Percentiles rank a stretch among this genome's conserved stretches.
Evolutionary conservation across 2,888 invertebrate genomes (phyloP).

Genomic region (Rotaria sp.): DNA sequence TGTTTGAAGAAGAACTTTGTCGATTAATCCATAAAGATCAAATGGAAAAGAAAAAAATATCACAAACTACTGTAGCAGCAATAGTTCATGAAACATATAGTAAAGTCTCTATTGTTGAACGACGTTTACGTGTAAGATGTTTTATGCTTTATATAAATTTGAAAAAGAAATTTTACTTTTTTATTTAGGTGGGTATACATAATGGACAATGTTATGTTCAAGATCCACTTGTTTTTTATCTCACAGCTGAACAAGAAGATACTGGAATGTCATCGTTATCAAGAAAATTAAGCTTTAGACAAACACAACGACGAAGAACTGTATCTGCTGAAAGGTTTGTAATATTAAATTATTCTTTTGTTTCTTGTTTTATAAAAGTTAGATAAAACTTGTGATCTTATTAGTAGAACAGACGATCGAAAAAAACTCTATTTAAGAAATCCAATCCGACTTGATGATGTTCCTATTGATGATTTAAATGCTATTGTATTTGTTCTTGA

Average conservation of each 20-base stretch:
- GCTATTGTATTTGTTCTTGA: constrained; percentile 52
- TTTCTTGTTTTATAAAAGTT: neutral
- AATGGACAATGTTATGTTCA: constrained; percentile 57
- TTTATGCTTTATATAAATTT: neutral
- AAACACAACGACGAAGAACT: constrained; percentile 23
- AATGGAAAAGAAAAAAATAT: constrained; percentile 44
- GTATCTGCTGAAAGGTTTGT: constrained; percentile 11
- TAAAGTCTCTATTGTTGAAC: constrained; percentile 45
- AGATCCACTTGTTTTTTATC: constrained; percentile 54
- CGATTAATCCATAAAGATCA: constrained; percentile 49
- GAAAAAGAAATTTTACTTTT: neutral
- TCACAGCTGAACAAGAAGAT: constrained; percentile 45
- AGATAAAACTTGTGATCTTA: neutral
- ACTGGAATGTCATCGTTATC: constrained; percentile 28
- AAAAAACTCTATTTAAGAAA: constrained; percentile 20
- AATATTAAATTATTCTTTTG: neutral
- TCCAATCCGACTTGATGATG: neutral
- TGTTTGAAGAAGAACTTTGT: constrained; percentile 53
- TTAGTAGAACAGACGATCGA: neutral
- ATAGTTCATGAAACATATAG: neutral
- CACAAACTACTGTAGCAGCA: constrained; percentile 44
- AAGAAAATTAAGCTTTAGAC: constrained; percentile 29
- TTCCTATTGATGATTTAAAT: constrained; percentile 31
- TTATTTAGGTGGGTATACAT: constrained; percentile 56
- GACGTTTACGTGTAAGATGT: constrained; percentile 47